Conservation (phyloP, 1,140 invertebrate genomes). For the Lepidostoma basale region DNA sequence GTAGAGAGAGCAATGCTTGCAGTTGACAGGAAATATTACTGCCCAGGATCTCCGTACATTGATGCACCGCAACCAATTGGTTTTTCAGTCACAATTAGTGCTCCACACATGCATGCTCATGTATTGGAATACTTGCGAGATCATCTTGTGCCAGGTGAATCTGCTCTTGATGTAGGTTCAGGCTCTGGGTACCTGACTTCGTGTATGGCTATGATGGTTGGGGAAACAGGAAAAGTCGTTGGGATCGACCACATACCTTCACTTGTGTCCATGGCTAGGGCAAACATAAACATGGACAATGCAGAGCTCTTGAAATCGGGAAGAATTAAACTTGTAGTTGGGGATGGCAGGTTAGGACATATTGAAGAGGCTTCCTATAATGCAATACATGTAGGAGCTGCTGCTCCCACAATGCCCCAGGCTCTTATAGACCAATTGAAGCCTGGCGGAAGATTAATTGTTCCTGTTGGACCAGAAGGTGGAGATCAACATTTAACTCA, state of each 20-base stretch:
- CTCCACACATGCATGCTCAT: slow-evolving; percentile 98
- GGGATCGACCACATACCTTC: slow-evolving; percentile 94
- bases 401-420: slow-evolving; percentile 78
- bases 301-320: slow-evolving; percentile 68
- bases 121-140: slow-evolving; percentile 88
- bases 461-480: too few species aligned
- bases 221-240: slow-evolving; percentile 72
- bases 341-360: slow-evolving; percentile 85
- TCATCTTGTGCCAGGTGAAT: slow-evolving; percentile 78
- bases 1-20: slow-evolving; percentile 85
- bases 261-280: slow-evolving; percentile 74
- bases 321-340: slow-evolving; percentile 74
- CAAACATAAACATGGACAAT: slow-evolving; percentile 81
- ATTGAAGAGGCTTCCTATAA: slow-evolving; percentile 78
- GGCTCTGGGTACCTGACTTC: slow-evolving; percentile 95
- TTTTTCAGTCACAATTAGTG: slow-evolving; percentile 93
- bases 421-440: slow-evolving; percentile 68
- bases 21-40: slow-evolving; percentile 87
- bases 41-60: slow-evolving; percentile 78
- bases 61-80: slow-evolving; percentile 91
- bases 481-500: slow-evolving; percentile 82
- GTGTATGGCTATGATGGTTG: slow-evolving; percentile 91
- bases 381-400: slow-evolving; percentile 95
- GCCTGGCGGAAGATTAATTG: too few species aligned
- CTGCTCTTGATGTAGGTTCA: slow-evolving; percentile 92